phyloP scores from a whole-genome alignment of 2,888 invertebrate genomes.

The Sylvicola cinctus region DNA sequence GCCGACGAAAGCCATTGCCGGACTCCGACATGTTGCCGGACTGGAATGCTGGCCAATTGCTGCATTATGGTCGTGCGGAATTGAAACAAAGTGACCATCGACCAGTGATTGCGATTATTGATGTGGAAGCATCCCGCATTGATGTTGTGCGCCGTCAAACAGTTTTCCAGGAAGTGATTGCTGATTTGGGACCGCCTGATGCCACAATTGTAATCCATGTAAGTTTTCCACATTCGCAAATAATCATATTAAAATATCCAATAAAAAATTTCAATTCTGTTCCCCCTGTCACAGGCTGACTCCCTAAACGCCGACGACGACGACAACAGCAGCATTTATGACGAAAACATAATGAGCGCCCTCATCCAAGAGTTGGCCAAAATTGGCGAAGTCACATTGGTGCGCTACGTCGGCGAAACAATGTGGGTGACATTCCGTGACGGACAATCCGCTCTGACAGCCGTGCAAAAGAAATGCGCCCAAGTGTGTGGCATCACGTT shows the following conservation, averaged over 20 bases:
- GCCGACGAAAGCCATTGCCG: slow-evolving; percentile 50
- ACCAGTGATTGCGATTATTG: slow-evolving; percentile 82
- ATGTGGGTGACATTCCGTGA: slow-evolving; percentile 86
- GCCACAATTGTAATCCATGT: slow-evolving; percentile 66
- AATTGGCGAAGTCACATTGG: slow-evolving; percentile 76
- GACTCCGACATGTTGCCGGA: slow-evolving; percentile 42
- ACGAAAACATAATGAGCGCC: slow-evolving; percentile 59
- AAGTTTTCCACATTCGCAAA: background rate
- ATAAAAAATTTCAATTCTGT: too few species aligned
- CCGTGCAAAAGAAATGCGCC: slow-evolving; percentile 34
- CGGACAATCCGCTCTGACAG: slow-evolving; percentile 69
- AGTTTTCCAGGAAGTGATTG: slow-evolving; percentile 68
- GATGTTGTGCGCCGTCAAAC: slow-evolving; percentile 53
- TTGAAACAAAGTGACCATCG: slow-evolving; percentile 95
- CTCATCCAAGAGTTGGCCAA: slow-evolving; percentile 62
- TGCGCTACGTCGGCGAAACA: slow-evolving; percentile 72
- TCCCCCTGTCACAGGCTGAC: too few species aligned
- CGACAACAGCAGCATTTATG: slow-evolving; percentile 40
- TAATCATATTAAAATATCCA: slow-evolving; percentile 19
- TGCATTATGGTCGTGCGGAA: slow-evolving; percentile 85
- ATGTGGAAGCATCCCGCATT: slow-evolving; percentile 67
- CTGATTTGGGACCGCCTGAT: slow-evolving; percentile 84
- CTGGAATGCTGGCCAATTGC: slow-evolving; percentile 55
- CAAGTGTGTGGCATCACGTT: slow-evolving; percentile 44
- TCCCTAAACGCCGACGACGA: slow-evolving; percentile 24